Percentiles rank a stretch among this genome's conserved stretches.
These are phyloP conservation scores for Mohoua ochrocephala DNA, from an alignment of 2,113 vertebrate species.

Conservation along the genomic window DNA sequence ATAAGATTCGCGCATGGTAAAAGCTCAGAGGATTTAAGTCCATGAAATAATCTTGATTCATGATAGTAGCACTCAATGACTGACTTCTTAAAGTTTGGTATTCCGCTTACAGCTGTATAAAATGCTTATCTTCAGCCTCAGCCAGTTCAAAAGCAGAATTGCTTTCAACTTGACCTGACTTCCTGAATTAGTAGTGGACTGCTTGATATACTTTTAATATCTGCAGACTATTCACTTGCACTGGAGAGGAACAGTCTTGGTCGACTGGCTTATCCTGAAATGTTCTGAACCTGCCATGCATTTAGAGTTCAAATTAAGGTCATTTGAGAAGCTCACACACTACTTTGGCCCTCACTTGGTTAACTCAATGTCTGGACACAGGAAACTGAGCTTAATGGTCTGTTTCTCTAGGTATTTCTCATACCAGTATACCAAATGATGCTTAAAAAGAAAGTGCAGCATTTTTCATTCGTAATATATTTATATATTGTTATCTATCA, in stretches of 20 bases:
- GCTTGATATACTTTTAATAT: neutral
- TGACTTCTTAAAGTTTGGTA: neutral
- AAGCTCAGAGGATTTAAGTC: neutral
- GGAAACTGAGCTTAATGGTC: neutral
- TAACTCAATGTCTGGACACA: neutral
- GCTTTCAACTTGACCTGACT: neutral
- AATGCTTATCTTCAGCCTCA: neutral
- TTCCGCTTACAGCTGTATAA: neutral
- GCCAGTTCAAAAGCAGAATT: neutral
- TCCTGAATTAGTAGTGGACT: neutral
- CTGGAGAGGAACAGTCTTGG: neutral
- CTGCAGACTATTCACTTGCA: neutral
- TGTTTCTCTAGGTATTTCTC: neutral
- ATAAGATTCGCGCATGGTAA: neutral
- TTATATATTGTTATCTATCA: neutral
- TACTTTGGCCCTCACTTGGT: neutral
- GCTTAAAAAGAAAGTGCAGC: neutral
- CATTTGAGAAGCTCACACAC: neutral
- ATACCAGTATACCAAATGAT: neutral
- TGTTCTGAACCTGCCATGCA: neutral
- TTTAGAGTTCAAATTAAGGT: conserved; percentile 31
- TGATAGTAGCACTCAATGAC: neutral
- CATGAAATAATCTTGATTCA: neutral
- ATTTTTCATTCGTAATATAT: neutral
- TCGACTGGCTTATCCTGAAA: neutral